Evolutionary conservation across 2,888 invertebrate species (phyloP).

Genomic region (Drosophila demipolita): DNA sequence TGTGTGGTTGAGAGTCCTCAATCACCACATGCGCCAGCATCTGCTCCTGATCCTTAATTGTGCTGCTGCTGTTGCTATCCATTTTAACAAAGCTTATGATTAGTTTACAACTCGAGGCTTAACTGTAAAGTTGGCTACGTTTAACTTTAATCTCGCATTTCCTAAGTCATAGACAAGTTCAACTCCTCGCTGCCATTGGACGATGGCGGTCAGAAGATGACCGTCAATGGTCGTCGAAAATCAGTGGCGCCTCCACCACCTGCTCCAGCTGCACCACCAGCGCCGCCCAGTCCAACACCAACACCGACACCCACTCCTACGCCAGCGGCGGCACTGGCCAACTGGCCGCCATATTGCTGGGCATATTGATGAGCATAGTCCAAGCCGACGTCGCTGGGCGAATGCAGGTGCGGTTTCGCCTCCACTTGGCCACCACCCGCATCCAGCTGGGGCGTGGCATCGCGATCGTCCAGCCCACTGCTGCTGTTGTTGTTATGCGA

Average conservation of each 20-base stretch:
- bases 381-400: slow-evolving; percentile 83
- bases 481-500: slow-evolving; percentile 75
- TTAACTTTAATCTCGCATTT: slow-evolving; percentile 79
- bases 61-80: slow-evolving; percentile 15
- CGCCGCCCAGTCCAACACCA: slow-evolving; percentile 49
- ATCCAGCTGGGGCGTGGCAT: slow-evolving; percentile 84
- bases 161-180: slow-evolving; percentile 83
- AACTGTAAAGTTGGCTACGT: slow-evolving; percentile 76
- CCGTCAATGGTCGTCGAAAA: slow-evolving; percentile 84
- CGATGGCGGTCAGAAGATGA: slow-evolving; percentile 85
- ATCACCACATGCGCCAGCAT: background rate
- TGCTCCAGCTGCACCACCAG: slow-evolving; percentile 36
- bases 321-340: slow-evolving; percentile 63
- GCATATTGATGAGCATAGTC: slow-evolving; percentile 84
- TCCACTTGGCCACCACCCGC: slow-evolving; percentile 75
- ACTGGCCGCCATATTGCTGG: slow-evolving; percentile 78
- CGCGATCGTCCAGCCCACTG: slow-evolving; percentile 83
- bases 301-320: slow-evolving; percentile 43
- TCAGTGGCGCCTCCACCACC: slow-evolving; percentile 75
- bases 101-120: slow-evolving; percentile 75
- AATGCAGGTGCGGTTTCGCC: slow-evolving; percentile 83
- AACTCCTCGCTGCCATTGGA: slow-evolving; percentile 82
- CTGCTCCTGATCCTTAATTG: background rate
- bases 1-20: background rate
- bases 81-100: slow-evolving; percentile 70